These are phyloP conservation scores for Omphaloscelis lunosa DNA, from an alignment of 2,888 invertebrate genomes.

Conservation along the genomic window DNA sequence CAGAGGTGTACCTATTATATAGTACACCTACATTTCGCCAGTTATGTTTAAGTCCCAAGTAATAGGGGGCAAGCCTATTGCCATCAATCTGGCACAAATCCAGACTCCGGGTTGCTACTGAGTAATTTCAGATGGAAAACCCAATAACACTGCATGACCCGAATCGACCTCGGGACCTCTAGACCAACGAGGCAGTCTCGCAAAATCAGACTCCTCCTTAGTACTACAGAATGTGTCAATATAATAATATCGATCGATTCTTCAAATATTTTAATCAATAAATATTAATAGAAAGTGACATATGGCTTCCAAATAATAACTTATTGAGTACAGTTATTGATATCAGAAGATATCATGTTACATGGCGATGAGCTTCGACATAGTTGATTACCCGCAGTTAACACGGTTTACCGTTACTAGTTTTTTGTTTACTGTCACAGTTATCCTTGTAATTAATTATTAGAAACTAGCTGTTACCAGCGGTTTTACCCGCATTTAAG, in stretches of 20 bases:
- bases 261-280: conserved; percentile 38
- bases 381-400: conserved; percentile 17
- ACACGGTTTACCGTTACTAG: conserved; percentile 3
- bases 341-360: conserved; percentile 55
- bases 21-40: no score
- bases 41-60: no score
- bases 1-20: no score
- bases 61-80: no score
- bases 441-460: conserved; percentile 24
- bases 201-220: no score
- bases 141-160: no score
- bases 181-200: no score
- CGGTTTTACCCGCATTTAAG: not conserved
- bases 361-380: conserved; percentile 43
- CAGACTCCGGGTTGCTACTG: no score
- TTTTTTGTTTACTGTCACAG: not conserved
- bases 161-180: no score
- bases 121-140: no score
- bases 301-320: conserved; percentile 52
- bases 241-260: conserved; percentile 18
- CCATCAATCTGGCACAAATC: no score
- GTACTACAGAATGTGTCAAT: conserved; percentile 5
- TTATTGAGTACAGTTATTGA: conserved; percentile 37
- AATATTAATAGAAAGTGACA: conserved; percentile 62
- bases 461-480: not conserved